Evolutionary conservation across 2,113 vertebrate species (phyloP).

Genomic region (Saccopteryx leptura): DNA sequence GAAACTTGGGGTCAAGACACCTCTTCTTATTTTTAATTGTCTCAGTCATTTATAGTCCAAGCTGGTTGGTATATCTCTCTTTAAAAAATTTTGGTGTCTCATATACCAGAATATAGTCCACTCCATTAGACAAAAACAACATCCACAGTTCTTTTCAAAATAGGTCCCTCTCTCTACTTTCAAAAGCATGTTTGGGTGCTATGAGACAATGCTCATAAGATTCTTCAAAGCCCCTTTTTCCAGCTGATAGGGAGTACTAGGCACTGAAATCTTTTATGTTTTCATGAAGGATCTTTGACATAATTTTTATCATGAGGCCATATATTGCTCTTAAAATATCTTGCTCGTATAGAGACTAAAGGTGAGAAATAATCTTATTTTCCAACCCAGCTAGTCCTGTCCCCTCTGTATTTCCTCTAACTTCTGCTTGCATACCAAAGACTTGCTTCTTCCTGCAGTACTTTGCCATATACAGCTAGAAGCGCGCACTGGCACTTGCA

Average conservation of each 20-base stretch:
- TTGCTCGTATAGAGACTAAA: not conserved
- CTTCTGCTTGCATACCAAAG: not conserved
- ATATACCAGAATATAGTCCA: not conserved
- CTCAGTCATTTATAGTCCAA: constrained; percentile 7
- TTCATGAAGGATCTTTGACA: not conserved
- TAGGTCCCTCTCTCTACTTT: not conserved
- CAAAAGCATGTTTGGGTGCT: not conserved
- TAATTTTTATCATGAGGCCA: not conserved
- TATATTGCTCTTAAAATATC: not conserved
- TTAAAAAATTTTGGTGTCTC: not conserved
- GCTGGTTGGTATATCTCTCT: not conserved
- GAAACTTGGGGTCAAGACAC: not conserved
- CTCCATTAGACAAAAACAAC: not conserved
- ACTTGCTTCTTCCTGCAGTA: not conserved
- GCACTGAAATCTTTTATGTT: not conserved
- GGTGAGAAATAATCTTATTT: not conserved
- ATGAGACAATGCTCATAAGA: not conserved
- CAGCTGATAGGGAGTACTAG: not conserved
- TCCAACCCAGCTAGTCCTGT: not conserved
- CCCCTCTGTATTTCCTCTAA: not conserved
- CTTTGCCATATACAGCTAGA: not conserved
- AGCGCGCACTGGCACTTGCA: not conserved
- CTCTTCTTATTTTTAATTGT: not conserved
- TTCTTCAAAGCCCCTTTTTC: not conserved
- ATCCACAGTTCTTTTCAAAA: not conserved